These are phyloP conservation scores for Leucopsar rothschildi DNA, from an alignment of 2,113 vertebrate species.

Conservation along the genomic window DNA sequence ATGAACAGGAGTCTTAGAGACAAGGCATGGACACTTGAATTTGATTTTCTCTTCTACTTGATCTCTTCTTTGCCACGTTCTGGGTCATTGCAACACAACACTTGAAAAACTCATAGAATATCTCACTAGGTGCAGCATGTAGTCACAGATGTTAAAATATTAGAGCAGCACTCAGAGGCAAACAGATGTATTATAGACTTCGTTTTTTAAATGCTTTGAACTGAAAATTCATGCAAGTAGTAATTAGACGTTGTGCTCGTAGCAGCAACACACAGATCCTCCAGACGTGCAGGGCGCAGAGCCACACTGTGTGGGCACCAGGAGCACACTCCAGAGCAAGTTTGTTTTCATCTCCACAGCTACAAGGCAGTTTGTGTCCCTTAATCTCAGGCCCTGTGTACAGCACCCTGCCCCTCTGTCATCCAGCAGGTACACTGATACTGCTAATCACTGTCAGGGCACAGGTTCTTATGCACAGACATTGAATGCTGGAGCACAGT, in stretches of 20 bases:
- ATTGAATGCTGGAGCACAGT: fast-evolving
- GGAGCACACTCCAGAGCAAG: fast-evolving
- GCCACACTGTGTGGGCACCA: neutral
- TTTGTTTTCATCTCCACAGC: fast-evolving
- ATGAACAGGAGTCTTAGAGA: neutral
- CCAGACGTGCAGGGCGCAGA: neutral
- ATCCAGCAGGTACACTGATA: neutral
- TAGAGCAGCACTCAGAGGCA: neutral
- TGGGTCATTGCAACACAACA: neutral
- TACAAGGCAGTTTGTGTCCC: neutral
- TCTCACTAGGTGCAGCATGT: fast-evolving
- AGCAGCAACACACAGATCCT: neutral
- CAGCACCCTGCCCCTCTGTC: neutral
- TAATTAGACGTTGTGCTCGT: neutral
- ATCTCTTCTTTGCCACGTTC: neutral
- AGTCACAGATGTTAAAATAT: neutral
- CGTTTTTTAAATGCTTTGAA: neutral
- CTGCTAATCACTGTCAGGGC: neutral
- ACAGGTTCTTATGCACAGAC: neutral
- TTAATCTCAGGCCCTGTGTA: neutral
- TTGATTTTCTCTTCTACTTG: neutral
- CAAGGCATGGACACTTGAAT: neutral
- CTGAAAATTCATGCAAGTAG: neutral
- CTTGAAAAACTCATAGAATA: neutral
- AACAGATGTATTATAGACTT: neutral